Conservation (phyloP, 2,113 vertebrate genomes). For the Cyanoramphus novaezelandiae region DNA sequence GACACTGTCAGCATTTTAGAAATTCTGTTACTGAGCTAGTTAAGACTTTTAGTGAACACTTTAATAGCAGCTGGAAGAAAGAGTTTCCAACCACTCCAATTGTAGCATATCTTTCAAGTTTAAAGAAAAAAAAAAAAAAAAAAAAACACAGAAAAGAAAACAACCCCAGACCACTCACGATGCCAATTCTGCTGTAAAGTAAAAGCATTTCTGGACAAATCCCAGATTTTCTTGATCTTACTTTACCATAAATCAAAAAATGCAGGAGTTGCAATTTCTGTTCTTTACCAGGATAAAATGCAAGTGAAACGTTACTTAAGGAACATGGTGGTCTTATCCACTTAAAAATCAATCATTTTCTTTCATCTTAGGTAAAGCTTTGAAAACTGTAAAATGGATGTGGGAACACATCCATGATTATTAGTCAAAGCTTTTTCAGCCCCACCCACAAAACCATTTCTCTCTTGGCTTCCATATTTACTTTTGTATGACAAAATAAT, state of each 20-base stretch:
- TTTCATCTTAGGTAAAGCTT: neutral
- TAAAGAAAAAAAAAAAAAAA: neutral
- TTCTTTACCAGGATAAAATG: neutral
- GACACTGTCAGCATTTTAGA: neutral
- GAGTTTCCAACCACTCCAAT: neutral
- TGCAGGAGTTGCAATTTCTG: neutral
- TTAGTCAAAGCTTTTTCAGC: neutral
- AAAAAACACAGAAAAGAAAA: too few relatives aligned
- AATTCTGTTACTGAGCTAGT: neutral
- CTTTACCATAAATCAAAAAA: neutral
- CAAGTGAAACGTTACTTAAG: neutral
- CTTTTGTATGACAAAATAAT: slow-evolving; percentile 29
- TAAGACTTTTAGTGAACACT: neutral
- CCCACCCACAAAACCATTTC: neutral
- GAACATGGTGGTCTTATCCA: neutral
- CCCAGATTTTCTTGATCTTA: neutral
- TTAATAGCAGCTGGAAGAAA: neutral
- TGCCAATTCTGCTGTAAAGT: neutral
- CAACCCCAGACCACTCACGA: neutral
- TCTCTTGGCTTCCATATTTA: neutral
- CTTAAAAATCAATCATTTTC: neutral
- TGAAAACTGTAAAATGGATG: neutral
- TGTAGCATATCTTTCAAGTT: neutral
- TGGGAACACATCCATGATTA: neutral
- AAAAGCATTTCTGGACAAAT: slow-evolving; percentile 28